Conservation (phyloP, 2,888 invertebrate genomes). For the Megalurothrips usitatus region DNA sequence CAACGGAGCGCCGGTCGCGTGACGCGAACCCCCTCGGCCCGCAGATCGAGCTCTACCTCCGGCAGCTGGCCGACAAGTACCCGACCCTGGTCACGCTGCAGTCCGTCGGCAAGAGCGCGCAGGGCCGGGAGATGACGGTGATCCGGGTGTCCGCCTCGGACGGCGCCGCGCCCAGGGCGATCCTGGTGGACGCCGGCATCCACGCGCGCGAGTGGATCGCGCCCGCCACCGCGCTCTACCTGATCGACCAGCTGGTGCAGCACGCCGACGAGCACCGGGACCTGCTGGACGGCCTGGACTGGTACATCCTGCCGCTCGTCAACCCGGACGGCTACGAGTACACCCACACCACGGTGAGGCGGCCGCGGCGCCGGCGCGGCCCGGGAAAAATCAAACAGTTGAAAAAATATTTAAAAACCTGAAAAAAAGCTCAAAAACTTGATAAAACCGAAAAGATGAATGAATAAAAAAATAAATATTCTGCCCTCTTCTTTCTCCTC, state of each 20-base stretch:
- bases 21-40: not conserved
- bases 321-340: slow-evolving; percentile 82
- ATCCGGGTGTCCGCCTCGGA: not conserved
- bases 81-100: not conserved
- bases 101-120: not conserved
- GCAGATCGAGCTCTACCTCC: not conserved
- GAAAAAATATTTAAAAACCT: too few relatives aligned
- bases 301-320: slow-evolving; percentile 46
- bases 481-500: not conserved
- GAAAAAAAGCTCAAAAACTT: too few relatives aligned
- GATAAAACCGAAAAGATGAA: too few relatives aligned
- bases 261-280: slow-evolving; percentile 64
- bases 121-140: not conserved
- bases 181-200: slow-evolving; percentile 52
- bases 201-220: slow-evolving; percentile 89
- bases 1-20: too few relatives aligned
- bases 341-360: slow-evolving; percentile 57
- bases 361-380: slow-evolving; percentile 36
- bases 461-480: too few relatives aligned
- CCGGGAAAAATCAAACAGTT: too few relatives aligned
- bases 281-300: slow-evolving; percentile 58
- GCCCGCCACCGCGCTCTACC: slow-evolving; percentile 68
- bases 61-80: not conserved
- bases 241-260: slow-evolving; percentile 64
- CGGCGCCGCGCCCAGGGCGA: not conserved